These are phyloP conservation scores for Acronicta alni DNA, from an alignment of 2,888 invertebrate genomes.

Conservation along the genomic window DNA sequence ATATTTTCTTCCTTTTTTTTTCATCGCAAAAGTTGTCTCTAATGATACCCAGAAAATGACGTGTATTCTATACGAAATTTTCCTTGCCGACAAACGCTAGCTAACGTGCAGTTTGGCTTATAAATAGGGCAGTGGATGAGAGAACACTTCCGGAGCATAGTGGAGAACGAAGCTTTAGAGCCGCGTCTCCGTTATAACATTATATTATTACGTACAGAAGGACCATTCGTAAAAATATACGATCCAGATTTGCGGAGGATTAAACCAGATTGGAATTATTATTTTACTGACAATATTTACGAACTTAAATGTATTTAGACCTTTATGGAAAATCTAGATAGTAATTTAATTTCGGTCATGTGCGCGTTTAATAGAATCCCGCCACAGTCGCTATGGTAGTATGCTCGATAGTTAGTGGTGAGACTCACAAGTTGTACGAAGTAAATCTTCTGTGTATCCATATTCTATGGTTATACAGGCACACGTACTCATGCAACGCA, in stretches of 20 bases:
- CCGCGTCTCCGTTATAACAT: constrained; percentile 42
- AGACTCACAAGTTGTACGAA: constrained; percentile 2
- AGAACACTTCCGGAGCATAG: constrained; percentile 76
- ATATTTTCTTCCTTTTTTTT: constrained; percentile 26
- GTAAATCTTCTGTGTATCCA: constrained; percentile 30
- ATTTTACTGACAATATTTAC: too few species aligned
- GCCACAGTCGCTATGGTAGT: not conserved
- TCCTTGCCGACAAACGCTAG: constrained; percentile 48
- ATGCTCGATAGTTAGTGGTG: not conserved
- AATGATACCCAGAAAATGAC: constrained; percentile 44
- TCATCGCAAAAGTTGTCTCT: constrained; percentile 32
- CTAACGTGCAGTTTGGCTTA: constrained; percentile 60
- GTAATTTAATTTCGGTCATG: too few species aligned
- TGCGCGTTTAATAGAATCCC: not conserved
- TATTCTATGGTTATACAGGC: constrained; percentile 18
- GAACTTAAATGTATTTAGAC: too few species aligned
- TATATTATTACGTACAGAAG: constrained; percentile 24
- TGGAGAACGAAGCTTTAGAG: constrained; percentile 68
- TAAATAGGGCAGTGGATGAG: constrained; percentile 81
- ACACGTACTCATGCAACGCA: constrained; percentile 49
- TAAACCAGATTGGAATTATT: too few species aligned
- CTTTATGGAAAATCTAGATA: too few species aligned
- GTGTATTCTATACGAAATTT: constrained; percentile 47
- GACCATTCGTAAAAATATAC: not conserved
- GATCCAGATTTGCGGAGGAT: too few species aligned